Evolutionary conservation across 2,113 vertebrate species (phyloP), one percentile per base, ranked within the genome.

Genomic region (Toxotes jaculatrix): DNA sequence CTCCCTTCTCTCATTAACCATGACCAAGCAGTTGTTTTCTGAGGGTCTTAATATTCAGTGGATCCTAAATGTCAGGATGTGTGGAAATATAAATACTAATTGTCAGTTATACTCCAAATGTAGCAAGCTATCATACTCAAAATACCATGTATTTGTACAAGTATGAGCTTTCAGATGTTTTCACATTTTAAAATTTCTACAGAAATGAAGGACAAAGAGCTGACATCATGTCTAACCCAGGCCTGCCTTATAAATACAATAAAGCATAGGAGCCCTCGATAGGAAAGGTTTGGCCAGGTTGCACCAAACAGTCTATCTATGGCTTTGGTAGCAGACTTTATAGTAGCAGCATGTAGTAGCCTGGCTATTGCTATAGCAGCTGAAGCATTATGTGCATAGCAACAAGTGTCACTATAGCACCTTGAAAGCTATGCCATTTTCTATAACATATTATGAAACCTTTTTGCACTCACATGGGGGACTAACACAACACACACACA

Each of bases 341-440:
- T 36, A 68, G 49, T 14, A 80, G 82, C 77, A 87, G 81, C 83
- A 69, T 40, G 69, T 82, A 76, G 69, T n/a, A n/a, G n/a, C 65
- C 69, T 71, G 63, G 40, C 57, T 75, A 85, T 72, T 61, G 67
- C 80, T 85, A 13, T 64, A 76, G 86, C 79, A 80, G 83, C 83
- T 53, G 62, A 89, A 87, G 67, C 82, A 68, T 72, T 61, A 83
- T 82, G 60, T 88, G 84, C 89, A 90, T 81, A 91, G 93, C 89
- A 88, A 83, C 81, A 78, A 60, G 63, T 74, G 76, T 84, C 42
- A 56, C 74, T 84, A 81, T 74, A 66, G 84, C 79, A 85, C 76
- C 66, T 55, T 82, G 70, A 81, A 60, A 88, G 76, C 73, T 47
- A 71, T 85, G 82, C 62, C n/a, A 47, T 82, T 84, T 80, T 67